These are phyloP conservation scores for Paracanthobrama guichenoti DNA, from an alignment of 2,113 vertebrate species.

Conservation along the genomic window DNA sequence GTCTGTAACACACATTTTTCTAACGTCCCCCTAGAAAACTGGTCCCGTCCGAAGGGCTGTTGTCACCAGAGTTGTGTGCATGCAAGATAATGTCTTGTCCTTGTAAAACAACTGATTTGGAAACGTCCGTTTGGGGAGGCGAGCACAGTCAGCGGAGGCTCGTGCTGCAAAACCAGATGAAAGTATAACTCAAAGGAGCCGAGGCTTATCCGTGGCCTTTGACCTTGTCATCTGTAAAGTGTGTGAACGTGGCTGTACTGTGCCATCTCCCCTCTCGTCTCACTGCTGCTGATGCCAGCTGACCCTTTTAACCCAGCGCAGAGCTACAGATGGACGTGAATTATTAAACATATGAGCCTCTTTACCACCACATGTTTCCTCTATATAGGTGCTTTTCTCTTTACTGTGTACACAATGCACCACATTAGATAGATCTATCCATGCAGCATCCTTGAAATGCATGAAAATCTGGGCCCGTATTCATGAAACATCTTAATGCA, in stretches of 20 bases:
- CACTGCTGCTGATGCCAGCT: conserved; percentile 9
- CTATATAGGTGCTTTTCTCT: conserved; percentile 2
- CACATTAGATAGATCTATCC: background rate
- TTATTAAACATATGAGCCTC: conserved; percentile 35
- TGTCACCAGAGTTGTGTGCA: background rate
- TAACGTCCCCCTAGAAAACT: no score
- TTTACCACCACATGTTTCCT: background rate
- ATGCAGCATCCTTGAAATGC: background rate
- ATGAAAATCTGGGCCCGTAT: background rate
- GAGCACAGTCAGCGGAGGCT: no score
- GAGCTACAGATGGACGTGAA: conserved; percentile 27
- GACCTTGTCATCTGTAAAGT: conserved; percentile 1
- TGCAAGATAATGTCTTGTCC: background rate
- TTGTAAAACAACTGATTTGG: background rate
- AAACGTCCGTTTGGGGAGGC: no score
- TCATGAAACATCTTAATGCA: no score
- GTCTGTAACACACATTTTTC: no score
- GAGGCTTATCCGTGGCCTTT: background rate
- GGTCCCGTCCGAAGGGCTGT: no score
- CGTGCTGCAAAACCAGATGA: no score
- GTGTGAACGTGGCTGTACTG: background rate
- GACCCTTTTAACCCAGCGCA: conserved; percentile 33
- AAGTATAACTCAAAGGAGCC: conserved; percentile 17
- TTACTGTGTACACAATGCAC: background rate
- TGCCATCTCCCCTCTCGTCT: conserved; percentile 15